phyloP scores from a whole-genome alignment of 2,797 vertebrate species.

The Perodicticus potto region DNA sequence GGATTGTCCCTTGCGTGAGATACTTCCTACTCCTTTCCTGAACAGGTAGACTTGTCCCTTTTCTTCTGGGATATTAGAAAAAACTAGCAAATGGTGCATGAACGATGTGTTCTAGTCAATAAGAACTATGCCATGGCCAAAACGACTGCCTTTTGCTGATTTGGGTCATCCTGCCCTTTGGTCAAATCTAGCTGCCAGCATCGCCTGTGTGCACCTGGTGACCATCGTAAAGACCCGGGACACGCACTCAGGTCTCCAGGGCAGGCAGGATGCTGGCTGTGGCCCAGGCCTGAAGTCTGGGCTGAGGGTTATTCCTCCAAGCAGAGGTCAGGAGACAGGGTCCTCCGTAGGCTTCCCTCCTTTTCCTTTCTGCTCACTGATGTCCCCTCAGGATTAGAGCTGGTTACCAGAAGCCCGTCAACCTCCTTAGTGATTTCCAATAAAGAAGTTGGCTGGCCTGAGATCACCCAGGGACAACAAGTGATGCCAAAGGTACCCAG shows the following conservation, averaged over 20 bases:
- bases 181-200: not conserved
- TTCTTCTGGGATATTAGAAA: not conserved
- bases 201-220: not conserved
- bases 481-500: not conserved
- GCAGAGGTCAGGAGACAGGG: not conserved
- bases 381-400: not conserved
- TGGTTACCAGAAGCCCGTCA: not conserved
- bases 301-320: not conserved
- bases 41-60: not conserved
- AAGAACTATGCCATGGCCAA: not conserved
- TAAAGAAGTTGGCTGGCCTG: not conserved
- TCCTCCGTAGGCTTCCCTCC: not conserved
- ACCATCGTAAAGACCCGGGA: not conserved
- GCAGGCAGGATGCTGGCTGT: rapidly evolving
- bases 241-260: not conserved
- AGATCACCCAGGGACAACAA: not conserved
- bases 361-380: not conserved
- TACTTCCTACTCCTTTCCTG: not conserved
- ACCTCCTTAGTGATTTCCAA: not conserved
- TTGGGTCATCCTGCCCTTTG: not conserved
- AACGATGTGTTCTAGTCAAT: not conserved
- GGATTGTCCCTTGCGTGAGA: not conserved
- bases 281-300: not conserved
- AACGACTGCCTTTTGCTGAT: not conserved
- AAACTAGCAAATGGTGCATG: not conserved